Evolutionary conservation across 2,888 invertebrate genomes (phyloP), one percentile per base, ranked within the genome.

Genomic region (Allygus modestus): DNA sequence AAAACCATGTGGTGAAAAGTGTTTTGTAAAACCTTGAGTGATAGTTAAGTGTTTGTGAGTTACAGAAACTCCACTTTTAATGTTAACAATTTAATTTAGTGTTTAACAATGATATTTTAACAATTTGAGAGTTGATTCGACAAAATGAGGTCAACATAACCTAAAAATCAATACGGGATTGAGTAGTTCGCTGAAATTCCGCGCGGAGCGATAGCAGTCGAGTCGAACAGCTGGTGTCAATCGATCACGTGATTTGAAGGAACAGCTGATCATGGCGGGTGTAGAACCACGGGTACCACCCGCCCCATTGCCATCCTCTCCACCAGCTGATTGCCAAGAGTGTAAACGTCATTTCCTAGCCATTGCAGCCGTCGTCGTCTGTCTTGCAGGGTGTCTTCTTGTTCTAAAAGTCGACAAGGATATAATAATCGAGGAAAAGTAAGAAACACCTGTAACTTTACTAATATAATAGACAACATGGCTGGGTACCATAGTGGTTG

Each of bases 331-430:
- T 15, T 83, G 83, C 37, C 73, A 83, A 17, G 75, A 83, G 28
- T 83, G 83, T 58, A 54, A 61, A 26, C 73, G 75, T 17, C 75
- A 83, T 26, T 23, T 83, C n/a, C 43, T 83, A 9, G 61, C 83
- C 28, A 83, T 83, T n/a, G 83, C 83, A 58, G 75, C 83, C 7
- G 83, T 75, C 9, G 54, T 83, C 0, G 41, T 83, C 37, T 83
- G 83, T 12, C 43, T 83, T 58, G 83, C 83, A 5, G 73, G 75
- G 0, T 75, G 75, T 58, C 61, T 83, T 1, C 28, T 83, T n/a
- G 75, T 83, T 5, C 75, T 83, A 12, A 33, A 58, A 23, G 43
- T 31, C n/a, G 79, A 79, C 79, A 4, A 79, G 1, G 79, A 33
- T 0, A 79, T 79, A 4, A 33, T 79, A 33, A 11, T 58, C 1